Percentiles rank a stretch among this genome's conserved stretches.
Conservation (phyloP, 2,888 invertebrate species). For the Philhelius pedissequus region DNA sequence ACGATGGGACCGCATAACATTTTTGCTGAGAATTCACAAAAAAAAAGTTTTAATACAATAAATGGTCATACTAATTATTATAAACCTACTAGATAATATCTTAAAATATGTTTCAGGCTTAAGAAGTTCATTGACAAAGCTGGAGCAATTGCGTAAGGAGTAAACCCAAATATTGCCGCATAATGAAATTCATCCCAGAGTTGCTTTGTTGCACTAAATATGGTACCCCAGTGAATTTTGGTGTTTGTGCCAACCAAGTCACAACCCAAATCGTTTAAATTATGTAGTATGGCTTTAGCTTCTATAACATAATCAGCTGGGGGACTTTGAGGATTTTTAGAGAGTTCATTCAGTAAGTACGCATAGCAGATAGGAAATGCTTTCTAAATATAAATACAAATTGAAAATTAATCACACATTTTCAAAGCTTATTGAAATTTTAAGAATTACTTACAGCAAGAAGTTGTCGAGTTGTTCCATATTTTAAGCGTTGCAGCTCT, state of each 20-base stretch:
- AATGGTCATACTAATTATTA: background rate
- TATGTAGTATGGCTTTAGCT: slow-evolving; percentile 52
- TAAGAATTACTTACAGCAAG: slow-evolving; percentile 68
- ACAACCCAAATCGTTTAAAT: slow-evolving; percentile 51
- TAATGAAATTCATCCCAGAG: slow-evolving; percentile 71
- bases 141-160: slow-evolving; percentile 51
- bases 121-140: slow-evolving; percentile 70
- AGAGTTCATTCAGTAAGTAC: slow-evolving; percentile 60
- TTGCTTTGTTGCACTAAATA: slow-evolving; percentile 67
- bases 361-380: slow-evolving; percentile 70
- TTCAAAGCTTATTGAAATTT: too few relatives aligned
- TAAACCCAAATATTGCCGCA: slow-evolving; percentile 68
- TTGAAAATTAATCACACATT: too few relatives aligned
- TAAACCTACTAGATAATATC: slow-evolving; percentile 71
- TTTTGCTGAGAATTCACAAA: slow-evolving; percentile 51
- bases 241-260: background rate
- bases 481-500: slow-evolving; percentile 62
- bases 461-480: slow-evolving; percentile 59
- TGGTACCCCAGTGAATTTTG: slow-evolving; percentile 66
- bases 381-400: slow-evolving; percentile 15
- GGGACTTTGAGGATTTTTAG: slow-evolving; percentile 68
- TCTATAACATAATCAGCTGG: slow-evolving; percentile 12
- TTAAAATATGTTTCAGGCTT: slow-evolving; percentile 70
- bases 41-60: background rate
- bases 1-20: slow-evolving; percentile 11